These are phyloP conservation scores for Polietes domitor DNA, from an alignment of 2,888 invertebrate species.

Conservation along the genomic window DNA sequence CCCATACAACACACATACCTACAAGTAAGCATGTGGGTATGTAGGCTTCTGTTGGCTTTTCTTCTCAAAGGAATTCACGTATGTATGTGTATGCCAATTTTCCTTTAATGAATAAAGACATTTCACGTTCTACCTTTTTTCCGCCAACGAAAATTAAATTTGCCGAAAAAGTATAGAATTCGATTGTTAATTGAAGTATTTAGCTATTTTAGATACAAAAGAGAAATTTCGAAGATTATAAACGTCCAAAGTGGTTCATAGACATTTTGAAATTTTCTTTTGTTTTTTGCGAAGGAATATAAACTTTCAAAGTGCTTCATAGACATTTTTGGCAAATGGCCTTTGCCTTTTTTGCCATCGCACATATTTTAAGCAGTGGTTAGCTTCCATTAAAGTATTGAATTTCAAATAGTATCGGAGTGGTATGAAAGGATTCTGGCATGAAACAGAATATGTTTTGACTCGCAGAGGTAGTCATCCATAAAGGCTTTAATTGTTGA, in stretches of 20 bases:
- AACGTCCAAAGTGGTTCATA: constrained; percentile 21
- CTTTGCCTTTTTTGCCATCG: constrained; percentile 47
- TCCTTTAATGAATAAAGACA: constrained; percentile 44
- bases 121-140: not conserved
- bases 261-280: constrained; percentile 31
- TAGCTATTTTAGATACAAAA: not conserved
- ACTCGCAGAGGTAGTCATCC: not conserved
- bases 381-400: constrained; percentile 77
- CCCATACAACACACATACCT: not conserved
- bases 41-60: constrained; percentile 7
- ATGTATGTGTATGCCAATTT: constrained; percentile 27
- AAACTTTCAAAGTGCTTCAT: constrained; percentile 21
- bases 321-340: constrained; percentile 37
- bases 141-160: constrained; percentile 51
- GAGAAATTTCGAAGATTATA: constrained; percentile 34
- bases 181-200: constrained; percentile 21
- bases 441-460: not conserved
- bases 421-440: not conserved
- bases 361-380: constrained; percentile 72
- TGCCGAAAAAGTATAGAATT: constrained; percentile 28
- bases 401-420: constrained; percentile 70
- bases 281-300: no score
- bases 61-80: constrained; percentile 50
- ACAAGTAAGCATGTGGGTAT: not conserved
- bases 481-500: not conserved